Evolutionary conservation across 2,797 vertebrate genomes (phyloP), one percentile per base, ranked within the genome.

Genomic region (Gambelia wislizenii): DNA sequence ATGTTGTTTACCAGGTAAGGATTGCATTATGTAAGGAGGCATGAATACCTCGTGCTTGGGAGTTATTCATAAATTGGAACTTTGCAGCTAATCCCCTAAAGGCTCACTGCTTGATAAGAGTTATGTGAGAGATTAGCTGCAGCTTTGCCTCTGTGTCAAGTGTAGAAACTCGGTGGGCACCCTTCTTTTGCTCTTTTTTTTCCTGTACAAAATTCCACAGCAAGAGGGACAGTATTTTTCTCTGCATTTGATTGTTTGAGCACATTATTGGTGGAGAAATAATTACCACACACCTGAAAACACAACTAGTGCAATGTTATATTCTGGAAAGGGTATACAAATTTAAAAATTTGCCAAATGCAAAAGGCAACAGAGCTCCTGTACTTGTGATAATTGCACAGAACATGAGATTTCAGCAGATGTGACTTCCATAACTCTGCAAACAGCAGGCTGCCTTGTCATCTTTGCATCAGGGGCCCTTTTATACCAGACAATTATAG

Each of bases 61-160:
- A 91, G 84, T 30, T 87, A 47, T 83, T 87, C 88, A 85, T 54
- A 88, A 67, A 64, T 5, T 13, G 25, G 79, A 92, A 91, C 92
- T 86, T 86, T 70, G 77, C 83, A 69, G 91, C 82, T 79, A 92
- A 72, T 89, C 87, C 27, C 36, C 70, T 44, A 36, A 80, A n/a
- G 3, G 72, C 30, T 27, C 83, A 54, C 76, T 82, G 27, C 25
- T 76, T 42, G 59, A 76, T 89, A 83, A 81, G 76, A 85, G 5
- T 87, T 88, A 83, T 82, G 54, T 0, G 0, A 0, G 0, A 56
- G 42, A 25, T 59, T 82, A 74, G 69, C 39, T 47, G 27, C 49
- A 80, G 86, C 77, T 44, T 59, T 91, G 39, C 44, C 30, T 20
- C 56, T 81, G 59, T 36, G 49, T 7, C 8, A 7, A 0, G 36